Evolutionary conservation across 2,888 invertebrate genomes (phyloP).

Genomic region (Nephrotoma guestfalica): DNA sequence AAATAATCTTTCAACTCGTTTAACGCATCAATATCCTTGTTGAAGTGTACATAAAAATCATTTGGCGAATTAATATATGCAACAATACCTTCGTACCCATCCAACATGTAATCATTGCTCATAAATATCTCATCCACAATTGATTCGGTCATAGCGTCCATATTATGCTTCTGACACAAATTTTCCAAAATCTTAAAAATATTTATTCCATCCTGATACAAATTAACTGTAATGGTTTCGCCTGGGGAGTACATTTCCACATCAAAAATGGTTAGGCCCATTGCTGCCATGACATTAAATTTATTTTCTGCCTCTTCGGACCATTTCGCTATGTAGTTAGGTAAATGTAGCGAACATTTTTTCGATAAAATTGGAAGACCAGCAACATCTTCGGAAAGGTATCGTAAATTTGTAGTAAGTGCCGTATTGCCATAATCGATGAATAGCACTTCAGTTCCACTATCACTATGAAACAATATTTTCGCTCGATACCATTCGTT

Average conservation of each 20-base stretch:
- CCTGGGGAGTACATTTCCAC: slow-evolving; percentile 48
- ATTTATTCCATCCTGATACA: slow-evolving; percentile 38
- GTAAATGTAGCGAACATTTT: slow-evolving; percentile 44
- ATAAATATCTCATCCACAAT: slow-evolving; percentile 10
- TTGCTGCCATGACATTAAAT: slow-evolving; percentile 51
- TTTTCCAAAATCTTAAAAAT: slow-evolving; percentile 44
- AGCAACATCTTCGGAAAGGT: slow-evolving; percentile 44
- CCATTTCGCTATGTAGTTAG: slow-evolving; percentile 44
- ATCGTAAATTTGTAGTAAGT: slow-evolving; percentile 39
- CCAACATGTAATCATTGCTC: slow-evolving; percentile 11
- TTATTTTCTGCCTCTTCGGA: slow-evolving; percentile 46
- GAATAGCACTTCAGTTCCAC: slow-evolving; percentile 45
- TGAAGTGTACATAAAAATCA: slow-evolving; percentile 60
- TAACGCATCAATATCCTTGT: slow-evolving; percentile 26
- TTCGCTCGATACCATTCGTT: slow-evolving; percentile 52
- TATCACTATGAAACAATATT: slow-evolving; percentile 38
- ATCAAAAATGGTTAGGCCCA: slow-evolving; percentile 54
- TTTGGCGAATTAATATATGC: slow-evolving; percentile 51
- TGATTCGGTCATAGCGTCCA: slow-evolving; percentile 7
- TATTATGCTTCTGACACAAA: slow-evolving; percentile 31
- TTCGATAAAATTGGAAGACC: slow-evolving; percentile 42
- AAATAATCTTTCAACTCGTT: slow-evolving; percentile 25
- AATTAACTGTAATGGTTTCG: not conserved
- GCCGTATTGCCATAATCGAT: slow-evolving; percentile 55
- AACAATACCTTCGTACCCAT: slow-evolving; percentile 36